These are phyloP conservation scores for Trichonephila clavipes DNA, from an alignment of 1,140 invertebrate species.

Conservation along the genomic window DNA sequence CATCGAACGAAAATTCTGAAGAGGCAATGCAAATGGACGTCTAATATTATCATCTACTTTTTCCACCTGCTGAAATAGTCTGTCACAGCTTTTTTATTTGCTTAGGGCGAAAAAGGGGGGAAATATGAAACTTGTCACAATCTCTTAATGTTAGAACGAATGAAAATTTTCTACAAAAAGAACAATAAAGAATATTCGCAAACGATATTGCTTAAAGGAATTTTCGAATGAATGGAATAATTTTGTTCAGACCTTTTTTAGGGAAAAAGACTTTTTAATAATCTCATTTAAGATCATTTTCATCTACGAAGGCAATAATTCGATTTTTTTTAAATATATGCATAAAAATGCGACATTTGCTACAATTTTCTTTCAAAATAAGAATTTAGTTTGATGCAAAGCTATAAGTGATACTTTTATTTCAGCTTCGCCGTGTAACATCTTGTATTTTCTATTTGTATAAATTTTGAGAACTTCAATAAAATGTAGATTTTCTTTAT, in stretches of 20 bases:
- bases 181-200: background rate
- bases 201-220: background rate
- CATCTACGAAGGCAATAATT: background rate
- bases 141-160: background rate
- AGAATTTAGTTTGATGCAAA: too few species aligned
- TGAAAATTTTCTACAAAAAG: background rate
- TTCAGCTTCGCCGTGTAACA: too few species aligned
- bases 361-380: too few species aligned
- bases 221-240: background rate
- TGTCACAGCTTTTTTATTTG: background rate
- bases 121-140: background rate
- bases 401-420: too few species aligned
- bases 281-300: background rate
- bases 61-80: background rate
- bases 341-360: too few species aligned
- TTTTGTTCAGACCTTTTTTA: background rate
- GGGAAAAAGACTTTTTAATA: background rate
- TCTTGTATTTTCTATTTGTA: too few species aligned
- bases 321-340: background rate
- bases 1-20: conserved; percentile 19
- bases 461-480: too few species aligned
- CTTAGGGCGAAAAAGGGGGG: background rate
- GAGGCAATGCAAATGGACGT: conserved; percentile 50
- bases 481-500: too few species aligned
- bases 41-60: background rate